A percentile compares a stretch with the other conserved stretches of the same genome.
phyloP scores from a whole-genome alignment of 1,140 invertebrate species.

The Cyclina sinensis region DNA sequence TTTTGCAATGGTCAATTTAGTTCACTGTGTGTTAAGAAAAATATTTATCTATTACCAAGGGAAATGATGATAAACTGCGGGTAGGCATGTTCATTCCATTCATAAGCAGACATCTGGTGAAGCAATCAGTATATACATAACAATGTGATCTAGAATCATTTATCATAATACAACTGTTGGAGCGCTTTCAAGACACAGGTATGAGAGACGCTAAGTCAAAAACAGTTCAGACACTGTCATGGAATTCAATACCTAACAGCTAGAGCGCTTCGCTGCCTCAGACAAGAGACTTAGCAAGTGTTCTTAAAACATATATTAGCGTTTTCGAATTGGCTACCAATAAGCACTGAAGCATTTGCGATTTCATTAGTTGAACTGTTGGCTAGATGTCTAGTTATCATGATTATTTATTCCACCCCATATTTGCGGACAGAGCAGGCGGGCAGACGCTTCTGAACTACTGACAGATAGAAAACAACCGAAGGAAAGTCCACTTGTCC shows the following conservation, averaged over 20 bases:
- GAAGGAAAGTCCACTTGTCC: too few relatives aligned
- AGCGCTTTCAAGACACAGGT: not conserved
- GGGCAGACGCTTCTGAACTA: too few relatives aligned
- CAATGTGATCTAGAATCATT: slow-evolving; percentile 41
- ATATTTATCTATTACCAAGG: slow-evolving; percentile 31
- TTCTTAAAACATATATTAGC: too few relatives aligned
- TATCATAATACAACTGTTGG: slow-evolving; percentile 40
- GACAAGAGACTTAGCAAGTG: too few relatives aligned
- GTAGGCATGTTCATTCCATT: slow-evolving; percentile 30
- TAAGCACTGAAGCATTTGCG: too few relatives aligned
- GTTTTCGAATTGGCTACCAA: too few relatives aligned
- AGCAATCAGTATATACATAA: slow-evolving; percentile 46
- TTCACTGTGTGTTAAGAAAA: not conserved
- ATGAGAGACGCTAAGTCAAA: slow-evolving; percentile 23
- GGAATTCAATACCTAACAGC: not conserved
- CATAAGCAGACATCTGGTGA: slow-evolving; percentile 35
- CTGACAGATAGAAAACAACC: too few relatives aligned
- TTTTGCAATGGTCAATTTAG: slow-evolving; percentile 2
- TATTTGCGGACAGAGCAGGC: too few relatives aligned
- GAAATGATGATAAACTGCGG: slow-evolving; percentile 17
- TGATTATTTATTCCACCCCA: too few relatives aligned
- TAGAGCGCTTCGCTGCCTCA: not conserved
- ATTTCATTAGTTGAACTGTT: too few relatives aligned
- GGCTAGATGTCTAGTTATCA: too few relatives aligned
- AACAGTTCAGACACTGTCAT: slow-evolving; percentile 16